phyloP scores from a whole-genome alignment of 2,888 invertebrate genomes.

The Hirtodrosophila trivittata region DNA sequence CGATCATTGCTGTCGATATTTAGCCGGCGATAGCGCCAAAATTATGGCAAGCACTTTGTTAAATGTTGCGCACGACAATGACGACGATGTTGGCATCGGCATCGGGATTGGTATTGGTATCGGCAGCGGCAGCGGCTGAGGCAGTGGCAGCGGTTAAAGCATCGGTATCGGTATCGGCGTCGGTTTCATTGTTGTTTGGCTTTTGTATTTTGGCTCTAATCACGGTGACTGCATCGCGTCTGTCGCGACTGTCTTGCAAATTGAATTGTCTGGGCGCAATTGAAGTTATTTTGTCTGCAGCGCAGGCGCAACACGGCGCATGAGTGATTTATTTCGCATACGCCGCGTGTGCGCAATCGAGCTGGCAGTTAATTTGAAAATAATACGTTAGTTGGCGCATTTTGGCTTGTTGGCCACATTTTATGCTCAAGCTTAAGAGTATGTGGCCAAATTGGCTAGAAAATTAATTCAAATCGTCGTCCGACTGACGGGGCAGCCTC shows the following conservation, averaged over 20 bases:
- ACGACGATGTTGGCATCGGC: neutral
- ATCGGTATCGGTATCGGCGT: slow-evolving; percentile 9
- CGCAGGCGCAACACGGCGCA: slow-evolving; percentile 60
- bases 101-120: neutral
- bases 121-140: slow-evolving; percentile 11
- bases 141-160: neutral
- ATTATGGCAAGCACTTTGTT: slow-evolving; percentile 78
- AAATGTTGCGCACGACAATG: slow-evolving; percentile 68
- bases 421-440: slow-evolving; percentile 3
- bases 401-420: slow-evolving; percentile 19
- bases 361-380: slow-evolving; percentile 73
- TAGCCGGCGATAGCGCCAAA: slow-evolving; percentile 71
- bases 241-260: slow-evolving; percentile 69
- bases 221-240: slow-evolving; percentile 73
- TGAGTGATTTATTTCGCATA: slow-evolving; percentile 78
- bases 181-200: slow-evolving; percentile 47
- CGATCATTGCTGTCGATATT: slow-evolving; percentile 77
- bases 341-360: slow-evolving; percentile 74
- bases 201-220: slow-evolving; percentile 43
- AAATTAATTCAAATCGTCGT: slow-evolving; percentile 67
- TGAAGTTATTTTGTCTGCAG: slow-evolving; percentile 48
- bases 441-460: slow-evolving; percentile 58
- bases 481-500: neutral
- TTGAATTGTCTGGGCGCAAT: slow-evolving; percentile 66
- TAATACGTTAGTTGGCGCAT: slow-evolving; percentile 54